phyloP scores from a whole-genome alignment of 1,140 invertebrate genomes.

The Conus ventricosus region DNA sequence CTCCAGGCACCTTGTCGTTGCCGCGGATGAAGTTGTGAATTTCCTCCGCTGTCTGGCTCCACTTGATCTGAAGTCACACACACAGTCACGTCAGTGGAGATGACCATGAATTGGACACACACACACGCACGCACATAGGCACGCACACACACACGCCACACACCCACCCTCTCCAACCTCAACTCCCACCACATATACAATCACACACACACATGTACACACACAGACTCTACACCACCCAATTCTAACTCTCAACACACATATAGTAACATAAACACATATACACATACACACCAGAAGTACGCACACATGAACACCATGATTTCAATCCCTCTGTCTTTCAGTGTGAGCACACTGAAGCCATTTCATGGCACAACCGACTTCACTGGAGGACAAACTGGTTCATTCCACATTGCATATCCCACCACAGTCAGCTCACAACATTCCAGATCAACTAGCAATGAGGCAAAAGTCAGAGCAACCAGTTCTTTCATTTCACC shows the following conservation, averaged over 20 bases:
- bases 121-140: neutral
- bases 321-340: too few relatives aligned
- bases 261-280: neutral
- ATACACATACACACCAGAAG: neutral
- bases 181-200: neutral
- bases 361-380: too few relatives aligned
- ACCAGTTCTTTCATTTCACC: too few relatives aligned
- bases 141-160: neutral
- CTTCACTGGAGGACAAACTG: too few relatives aligned
- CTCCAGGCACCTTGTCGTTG: constrained; percentile 92
- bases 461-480: too few relatives aligned
- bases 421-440: too few relatives aligned
- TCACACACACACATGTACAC: neutral
- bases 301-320: too few relatives aligned
- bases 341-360: too few relatives aligned
- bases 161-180: neutral
- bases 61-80: constrained; percentile 80
- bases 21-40: constrained; percentile 96
- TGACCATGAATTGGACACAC: neutral
- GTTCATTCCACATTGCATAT: too few relatives aligned
- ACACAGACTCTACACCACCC: neutral
- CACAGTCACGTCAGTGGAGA: neutral
- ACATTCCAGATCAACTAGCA: too few relatives aligned
- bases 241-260: constrained; percentile 34
- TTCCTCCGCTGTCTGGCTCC: constrained; percentile 81